Base-by-base conservation (phyloP, 2,797 vertebrate species). In the Brachymystax lenok region DNA sequence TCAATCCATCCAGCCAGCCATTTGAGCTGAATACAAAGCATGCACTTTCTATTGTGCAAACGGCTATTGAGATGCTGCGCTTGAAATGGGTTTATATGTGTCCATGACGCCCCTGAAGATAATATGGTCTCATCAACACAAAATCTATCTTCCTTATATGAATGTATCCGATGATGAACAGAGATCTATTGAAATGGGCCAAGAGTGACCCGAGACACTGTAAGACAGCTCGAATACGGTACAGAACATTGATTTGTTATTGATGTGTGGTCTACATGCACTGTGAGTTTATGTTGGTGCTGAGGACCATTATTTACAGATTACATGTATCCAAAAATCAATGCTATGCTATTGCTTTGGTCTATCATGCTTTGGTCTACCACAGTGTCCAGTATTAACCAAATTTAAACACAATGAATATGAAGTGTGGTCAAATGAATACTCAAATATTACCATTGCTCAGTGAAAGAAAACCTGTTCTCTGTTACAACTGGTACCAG, bases 1-100 rank as follows among this genome's bases (percentile, higher is more conserved):
- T 63, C 24, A 21, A 61, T 76, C 67, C 64, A 66, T 74, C 67
- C 64, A 14, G 50, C n/a, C 19, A 59, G 72, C 77, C 80, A 80
- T 80, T 73, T 76, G 77, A 67, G 83, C 64, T 56, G 71, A 82
- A 81, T 59, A 87, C 78, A 85, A 79, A 87, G 81, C 50, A 2
- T 79, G 59, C 67, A 66, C 75, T 83, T 77, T 75, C 67, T 72
- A 82, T 46, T 6, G 17, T 64, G 52, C 8, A 19, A n/a, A 83
- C 69, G 67, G 79, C 50, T 33, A 74, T 2, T 24, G 13, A 70
- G n/a, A 16, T 51, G 40, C 40, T 5, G 6, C 19, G 19, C 52
- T 56, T 56, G 69, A 50, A 21, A 70, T 21, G 40, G 35, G 10
- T 33, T 46, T 19, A 33, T 1, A 28, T 21, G 61, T 16, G 52